Percentiles rank a stretch among this genome's conserved stretches.
Evolutionary conservation across 2,113 vertebrate genomes (phyloP).

Genomic region (Arenaria interpres): DNA sequence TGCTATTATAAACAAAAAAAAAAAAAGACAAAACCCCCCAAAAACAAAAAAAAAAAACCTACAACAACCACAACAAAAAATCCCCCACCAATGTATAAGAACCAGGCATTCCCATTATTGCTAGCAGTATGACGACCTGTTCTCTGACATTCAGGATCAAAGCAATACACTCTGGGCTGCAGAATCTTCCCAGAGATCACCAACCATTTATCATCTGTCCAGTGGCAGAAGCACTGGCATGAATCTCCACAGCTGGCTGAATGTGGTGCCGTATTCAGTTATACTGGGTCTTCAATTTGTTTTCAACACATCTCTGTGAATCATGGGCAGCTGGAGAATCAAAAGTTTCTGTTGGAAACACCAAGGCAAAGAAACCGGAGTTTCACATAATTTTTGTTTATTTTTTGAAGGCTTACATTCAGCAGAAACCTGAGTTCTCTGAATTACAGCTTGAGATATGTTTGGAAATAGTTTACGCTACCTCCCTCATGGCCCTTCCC

Average conservation of each 20-base stretch:
- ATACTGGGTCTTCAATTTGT: constrained; percentile 7
- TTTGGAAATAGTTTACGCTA: neutral
- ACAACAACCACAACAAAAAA: no score
- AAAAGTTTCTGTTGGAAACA: constrained; percentile 25
- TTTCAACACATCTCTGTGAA: constrained; percentile 17
- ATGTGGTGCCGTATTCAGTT: neutral
- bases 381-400: neutral
- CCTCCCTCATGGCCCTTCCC: neutral
- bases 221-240: neutral
- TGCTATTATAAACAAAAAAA: neutral
- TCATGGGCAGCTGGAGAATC: neutral
- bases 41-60: neutral
- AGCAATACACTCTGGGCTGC: neutral
- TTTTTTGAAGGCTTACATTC: constrained; percentile 4
- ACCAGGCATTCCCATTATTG: neutral
- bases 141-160: neutral
- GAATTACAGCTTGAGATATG: neutral
- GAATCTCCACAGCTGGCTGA: constrained; percentile 16
- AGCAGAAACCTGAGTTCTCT: neutral
- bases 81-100: neutral
- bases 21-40: neutral
- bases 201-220: constrained; percentile 47
- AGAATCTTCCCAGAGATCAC: neutral
- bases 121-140: neutral
- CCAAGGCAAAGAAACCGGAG: neutral